These are phyloP conservation scores for Neolamprologus hecqui DNA, from an alignment of 2,113 vertebrate species.

Conservation along the genomic window DNA sequence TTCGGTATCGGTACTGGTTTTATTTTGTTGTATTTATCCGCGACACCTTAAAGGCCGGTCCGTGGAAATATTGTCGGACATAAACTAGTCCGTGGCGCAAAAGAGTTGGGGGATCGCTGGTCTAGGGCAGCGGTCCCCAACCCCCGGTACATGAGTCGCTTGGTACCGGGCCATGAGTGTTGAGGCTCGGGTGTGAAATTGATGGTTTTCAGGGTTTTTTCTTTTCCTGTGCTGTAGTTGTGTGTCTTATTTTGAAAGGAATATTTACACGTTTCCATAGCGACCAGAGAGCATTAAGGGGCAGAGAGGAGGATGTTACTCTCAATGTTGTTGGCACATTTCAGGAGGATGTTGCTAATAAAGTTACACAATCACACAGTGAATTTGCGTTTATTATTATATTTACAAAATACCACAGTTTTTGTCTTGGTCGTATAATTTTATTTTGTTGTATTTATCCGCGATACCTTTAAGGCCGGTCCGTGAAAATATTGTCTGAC, in stretches of 20 bases:
- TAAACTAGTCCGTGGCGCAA: not conserved
- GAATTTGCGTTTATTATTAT: accelerated
- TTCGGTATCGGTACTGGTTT: accelerated
- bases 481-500: not conserved
- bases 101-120: not conserved
- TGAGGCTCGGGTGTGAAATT: not conserved
- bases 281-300: not conserved
- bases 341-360: not conserved
- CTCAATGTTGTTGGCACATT: not conserved
- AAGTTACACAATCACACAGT: not conserved
- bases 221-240: not conserved
- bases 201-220: not conserved
- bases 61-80: not conserved
- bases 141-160: not conserved
- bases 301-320: not conserved
- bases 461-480: not conserved
- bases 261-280: not conserved
- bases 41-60: not conserved
- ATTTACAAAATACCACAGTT: not conserved
- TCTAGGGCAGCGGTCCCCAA: not conserved
- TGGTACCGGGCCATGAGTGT: accelerated
- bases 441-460: not conserved
- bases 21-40: not conserved
- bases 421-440: not conserved
- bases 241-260: not conserved